phyloP scores from a whole-genome alignment of 2,888 invertebrate species.

The Microchrysa polita region DNA sequence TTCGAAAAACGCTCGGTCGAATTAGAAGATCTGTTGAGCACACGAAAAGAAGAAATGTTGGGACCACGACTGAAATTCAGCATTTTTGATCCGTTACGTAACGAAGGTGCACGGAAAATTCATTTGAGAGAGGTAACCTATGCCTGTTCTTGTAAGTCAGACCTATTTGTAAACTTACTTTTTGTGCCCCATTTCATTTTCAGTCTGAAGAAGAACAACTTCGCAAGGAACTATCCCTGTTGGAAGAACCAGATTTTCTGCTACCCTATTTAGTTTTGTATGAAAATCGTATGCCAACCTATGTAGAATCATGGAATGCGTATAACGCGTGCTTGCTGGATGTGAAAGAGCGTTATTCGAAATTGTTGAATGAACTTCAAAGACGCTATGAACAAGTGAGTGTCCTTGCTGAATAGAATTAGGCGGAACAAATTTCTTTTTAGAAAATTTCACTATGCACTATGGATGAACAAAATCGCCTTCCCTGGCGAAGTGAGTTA shows the following conservation, averaged over 20 bases:
- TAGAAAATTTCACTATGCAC: no score
- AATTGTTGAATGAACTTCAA: slow-evolving; percentile 73
- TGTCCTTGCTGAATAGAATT: slow-evolving; percentile 37
- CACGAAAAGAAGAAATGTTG: slow-evolving; percentile 64
- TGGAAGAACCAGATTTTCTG: slow-evolving; percentile 68
- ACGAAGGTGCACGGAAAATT: slow-evolving; percentile 65
- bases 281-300: slow-evolving; percentile 51
- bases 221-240: slow-evolving; percentile 65
- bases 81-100: slow-evolving; percentile 69
- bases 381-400: slow-evolving; percentile 72
- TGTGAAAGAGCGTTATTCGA: slow-evolving; percentile 71
- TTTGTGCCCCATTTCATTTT: slow-evolving; percentile 13
- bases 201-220: slow-evolving; percentile 59
- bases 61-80: slow-evolving; percentile 67
- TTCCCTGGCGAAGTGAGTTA: no score
- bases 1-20: slow-evolving; percentile 65
- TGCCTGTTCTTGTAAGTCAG: no score
- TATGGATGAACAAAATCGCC: no score
- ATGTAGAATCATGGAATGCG: slow-evolving; percentile 57
- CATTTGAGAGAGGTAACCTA: slow-evolving; percentile 67
- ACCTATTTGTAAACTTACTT: neutral
- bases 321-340: slow-evolving; percentile 70
- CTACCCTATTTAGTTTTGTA: slow-evolving; percentile 69
- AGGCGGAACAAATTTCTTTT: no score
- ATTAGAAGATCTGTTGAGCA: slow-evolving; percentile 64